These are phyloP conservation scores for Anthrax anthrax DNA, from an alignment of 2,888 invertebrate species.

Conservation along the genomic window DNA sequence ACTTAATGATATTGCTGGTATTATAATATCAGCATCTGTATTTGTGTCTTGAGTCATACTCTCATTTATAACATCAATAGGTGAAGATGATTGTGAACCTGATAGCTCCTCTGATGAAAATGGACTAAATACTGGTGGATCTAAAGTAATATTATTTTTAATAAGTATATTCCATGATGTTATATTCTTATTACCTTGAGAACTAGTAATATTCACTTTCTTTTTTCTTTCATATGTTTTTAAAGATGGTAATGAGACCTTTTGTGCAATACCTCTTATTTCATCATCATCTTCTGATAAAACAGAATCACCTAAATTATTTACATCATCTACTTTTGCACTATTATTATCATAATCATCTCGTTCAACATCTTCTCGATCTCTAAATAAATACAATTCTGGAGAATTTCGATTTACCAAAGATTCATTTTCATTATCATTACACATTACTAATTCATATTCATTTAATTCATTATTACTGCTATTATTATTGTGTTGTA, in stretches of 20 bases:
- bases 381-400: not conserved
- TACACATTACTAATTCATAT: not conserved
- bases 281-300: not conserved
- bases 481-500: not conserved
- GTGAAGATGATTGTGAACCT: not conserved
- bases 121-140: not conserved
- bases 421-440: not conserved
- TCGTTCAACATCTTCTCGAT: not conserved
- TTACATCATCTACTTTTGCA: not conserved
- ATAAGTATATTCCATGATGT: not conserved
- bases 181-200: not conserved
- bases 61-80: not conserved
- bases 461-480: not conserved
- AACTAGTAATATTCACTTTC: not conserved
- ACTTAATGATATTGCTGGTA: not conserved
- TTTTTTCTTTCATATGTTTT: not conserved
- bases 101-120: not conserved
- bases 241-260: not conserved
- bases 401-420: not conserved
- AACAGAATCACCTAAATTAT: not conserved
- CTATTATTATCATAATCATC: not conserved
- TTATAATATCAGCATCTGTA: constrained; percentile 4
- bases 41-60: not conserved
- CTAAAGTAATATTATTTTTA: not conserved
- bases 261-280: not conserved